These are phyloP conservation scores for Nycticorax nycticorax DNA, from an alignment of 2,113 vertebrate genomes.

Conservation along the genomic window DNA sequence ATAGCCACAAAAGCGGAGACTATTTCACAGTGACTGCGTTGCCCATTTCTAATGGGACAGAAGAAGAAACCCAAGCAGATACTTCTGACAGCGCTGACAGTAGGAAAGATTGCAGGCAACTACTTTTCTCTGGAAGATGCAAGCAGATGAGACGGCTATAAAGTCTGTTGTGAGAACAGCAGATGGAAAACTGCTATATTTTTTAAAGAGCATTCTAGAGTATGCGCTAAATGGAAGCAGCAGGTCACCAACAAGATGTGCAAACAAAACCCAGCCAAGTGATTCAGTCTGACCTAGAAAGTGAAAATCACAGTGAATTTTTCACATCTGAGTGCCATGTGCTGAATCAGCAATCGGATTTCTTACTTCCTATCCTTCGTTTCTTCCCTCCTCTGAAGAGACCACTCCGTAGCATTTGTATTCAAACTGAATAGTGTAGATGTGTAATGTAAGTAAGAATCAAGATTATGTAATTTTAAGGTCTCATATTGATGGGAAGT, in stretches of 20 bases:
- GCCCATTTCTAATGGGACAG: background rate
- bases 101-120: background rate
- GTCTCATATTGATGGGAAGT: background rate
- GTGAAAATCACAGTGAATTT: background rate
- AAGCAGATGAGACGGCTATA: background rate
- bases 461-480: background rate
- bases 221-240: slow-evolving; percentile 25
- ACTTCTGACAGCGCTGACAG: background rate
- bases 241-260: slow-evolving; percentile 5
- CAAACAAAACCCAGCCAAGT: slow-evolving; percentile 30
- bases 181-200: background rate
- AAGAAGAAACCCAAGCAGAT: background rate
- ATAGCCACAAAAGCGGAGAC: background rate
- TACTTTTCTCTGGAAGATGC: background rate
- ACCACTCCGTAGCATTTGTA: background rate
- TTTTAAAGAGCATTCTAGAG: background rate
- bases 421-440: background rate
- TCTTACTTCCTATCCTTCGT: background rate
- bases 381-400: background rate
- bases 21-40: background rate
- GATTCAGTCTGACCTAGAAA: slow-evolving; percentile 25
- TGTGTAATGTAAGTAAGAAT: background rate
- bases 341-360: background rate
- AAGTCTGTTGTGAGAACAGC: slow-evolving; percentile 9
- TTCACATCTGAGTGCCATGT: background rate